Evolutionary conservation across 1,140 invertebrate species (phyloP).

Genomic region (Plectrocnemia conspersa): DNA sequence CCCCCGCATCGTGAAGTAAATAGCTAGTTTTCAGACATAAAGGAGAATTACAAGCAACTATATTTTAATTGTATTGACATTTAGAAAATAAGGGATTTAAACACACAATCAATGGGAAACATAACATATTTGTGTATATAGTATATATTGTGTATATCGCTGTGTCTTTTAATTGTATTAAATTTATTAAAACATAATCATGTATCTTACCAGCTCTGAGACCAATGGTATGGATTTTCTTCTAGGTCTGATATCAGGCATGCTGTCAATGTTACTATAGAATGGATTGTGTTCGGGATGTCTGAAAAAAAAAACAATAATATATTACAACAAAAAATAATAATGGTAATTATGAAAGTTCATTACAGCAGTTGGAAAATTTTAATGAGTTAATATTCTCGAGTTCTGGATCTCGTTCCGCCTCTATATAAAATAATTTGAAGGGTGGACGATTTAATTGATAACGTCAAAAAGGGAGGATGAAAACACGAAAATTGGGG

Average conservation of each 20-base stretch:
- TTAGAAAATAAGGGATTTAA: too few relatives aligned
- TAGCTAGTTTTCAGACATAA: too few relatives aligned
- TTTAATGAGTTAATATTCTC: too few relatives aligned
- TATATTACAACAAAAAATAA: constrained; percentile 10
- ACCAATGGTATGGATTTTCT: constrained; percentile 97
- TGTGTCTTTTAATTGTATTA: constrained; percentile 18
- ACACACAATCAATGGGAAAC: too few relatives aligned
- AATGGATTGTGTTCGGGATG: constrained; percentile 95
- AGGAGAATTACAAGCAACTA: too few relatives aligned
- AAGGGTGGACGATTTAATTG: constrained; percentile 24
- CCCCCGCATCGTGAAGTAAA: too few relatives aligned
- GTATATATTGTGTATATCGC: constrained; percentile 11
- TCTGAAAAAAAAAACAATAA: constrained; percentile 52
- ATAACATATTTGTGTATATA: neutral
- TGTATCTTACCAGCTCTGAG: constrained; percentile 91
- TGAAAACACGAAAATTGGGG: constrained; percentile 27
- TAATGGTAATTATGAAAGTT: neutral
- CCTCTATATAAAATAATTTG: constrained; percentile 17
- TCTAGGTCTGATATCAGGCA: constrained; percentile 95
- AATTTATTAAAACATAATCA: too few relatives aligned
- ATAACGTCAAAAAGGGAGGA: constrained; percentile 16
- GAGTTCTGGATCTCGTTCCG: too few relatives aligned
- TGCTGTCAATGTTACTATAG: constrained; percentile 99
- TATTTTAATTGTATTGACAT: too few relatives aligned
- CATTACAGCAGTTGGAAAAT: neutral